Base-by-base conservation (phyloP, 2,888 invertebrate species). In the Rhingia campestris region DNA sequence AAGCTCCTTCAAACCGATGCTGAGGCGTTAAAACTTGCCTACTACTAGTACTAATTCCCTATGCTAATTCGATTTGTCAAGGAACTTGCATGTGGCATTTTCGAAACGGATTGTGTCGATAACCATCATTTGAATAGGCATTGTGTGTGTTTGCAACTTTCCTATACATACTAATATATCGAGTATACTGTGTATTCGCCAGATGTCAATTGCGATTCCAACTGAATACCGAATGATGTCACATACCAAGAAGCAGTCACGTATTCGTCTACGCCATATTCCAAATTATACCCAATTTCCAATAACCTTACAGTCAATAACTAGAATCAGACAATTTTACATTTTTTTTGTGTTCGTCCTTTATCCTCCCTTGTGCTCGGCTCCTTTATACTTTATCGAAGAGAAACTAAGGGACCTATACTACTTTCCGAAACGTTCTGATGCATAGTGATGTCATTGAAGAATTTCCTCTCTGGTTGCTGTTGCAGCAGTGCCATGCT, bases 281-380 rank as follows among this genome's bases (percentile, higher is more conserved):
- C 82, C 82, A 82, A 82, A 82, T 79, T 82, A 82, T 79, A 79
- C 79, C 82, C 82, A 82, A 82, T 82, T 82, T 82, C 73, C 77
- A 82, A 82, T 79, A 82, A 79, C 79, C 82, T 79, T 82, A 79
- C 77, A 79, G 79, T 79, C 82, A 82, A 82, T 82, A 82, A 82
- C 73, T 58, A 51, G 73, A 69, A 82, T 79, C 79, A 82, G 73
- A 82, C 82, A 73, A 59, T 82, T 82, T 79, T 73, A 79, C 77
- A 73, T 77, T 72, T 61, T 35, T 63, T 69, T 58, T 51, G 35
- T 30, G 6, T 10, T n/a, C n/a, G 30, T 59, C 43, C 39, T 54
- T 63, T 30, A 30, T 41, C 49, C 51, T 30, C 45, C n/a, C 49
- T 51, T 53, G 6, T 59, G 22, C 30, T 9, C 4, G 10, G 30